Conservation (phyloP, 2,797 vertebrate species). For the Schizothorax lantsangensis region DNA sequence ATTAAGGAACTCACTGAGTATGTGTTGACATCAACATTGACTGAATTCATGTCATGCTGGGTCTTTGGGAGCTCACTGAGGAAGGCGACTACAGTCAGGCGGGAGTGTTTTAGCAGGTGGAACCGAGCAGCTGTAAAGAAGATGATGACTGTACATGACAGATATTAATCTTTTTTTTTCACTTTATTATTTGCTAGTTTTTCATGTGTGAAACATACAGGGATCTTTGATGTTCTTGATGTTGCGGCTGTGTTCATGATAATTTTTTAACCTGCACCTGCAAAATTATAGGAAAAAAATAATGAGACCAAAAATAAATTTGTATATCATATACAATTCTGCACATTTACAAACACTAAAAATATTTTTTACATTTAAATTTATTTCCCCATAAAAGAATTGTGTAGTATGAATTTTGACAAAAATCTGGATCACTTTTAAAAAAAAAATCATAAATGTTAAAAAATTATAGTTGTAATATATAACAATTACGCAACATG, state of each 20-base stretch:
- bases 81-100: slow-evolving; percentile 90
- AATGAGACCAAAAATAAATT: not conserved
- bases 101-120: slow-evolving; percentile 86
- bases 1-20: slow-evolving; percentile 79
- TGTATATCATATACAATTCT: not conserved
- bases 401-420: not conserved
- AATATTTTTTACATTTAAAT: not conserved
- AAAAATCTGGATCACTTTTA: not conserved
- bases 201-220: slow-evolving; percentile 76
- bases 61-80: slow-evolving; percentile 92
- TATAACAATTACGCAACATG: not conserved
- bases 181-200: not conserved
- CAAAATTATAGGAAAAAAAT: not conserved
- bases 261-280: slow-evolving; percentile 86
- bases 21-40: slow-evolving; percentile 87
- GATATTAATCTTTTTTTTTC: not conserved
- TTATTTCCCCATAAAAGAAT: not conserved
- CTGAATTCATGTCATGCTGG: slow-evolving; percentile 88
- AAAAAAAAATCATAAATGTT: not conserved
- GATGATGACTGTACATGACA: not conserved
- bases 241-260: slow-evolving; percentile 88
- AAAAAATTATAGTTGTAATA: not conserved
- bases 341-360: not conserved
- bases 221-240: slow-evolving; percentile 88
- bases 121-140: slow-evolving; percentile 79